Conservation (phyloP, 2,113 vertebrate genomes). For the Columba livia region DNA sequence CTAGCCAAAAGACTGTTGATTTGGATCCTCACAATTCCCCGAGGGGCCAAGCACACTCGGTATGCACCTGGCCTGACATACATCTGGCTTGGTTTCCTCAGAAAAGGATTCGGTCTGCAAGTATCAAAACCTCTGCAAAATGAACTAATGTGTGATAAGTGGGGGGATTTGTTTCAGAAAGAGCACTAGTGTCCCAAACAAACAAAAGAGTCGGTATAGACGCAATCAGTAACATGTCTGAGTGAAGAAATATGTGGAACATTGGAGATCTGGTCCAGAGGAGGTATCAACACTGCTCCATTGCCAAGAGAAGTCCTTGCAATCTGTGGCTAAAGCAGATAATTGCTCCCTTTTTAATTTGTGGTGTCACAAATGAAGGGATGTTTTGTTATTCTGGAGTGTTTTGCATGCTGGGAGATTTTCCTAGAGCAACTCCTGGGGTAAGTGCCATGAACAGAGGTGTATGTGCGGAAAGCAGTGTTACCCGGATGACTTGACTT, state of each 20-base stretch:
- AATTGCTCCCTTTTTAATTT: not conserved
- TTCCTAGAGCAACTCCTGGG: not conserved
- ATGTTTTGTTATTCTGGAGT: not conserved
- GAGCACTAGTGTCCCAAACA: not conserved
- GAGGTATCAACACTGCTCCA: not conserved
- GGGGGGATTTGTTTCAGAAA: not conserved
- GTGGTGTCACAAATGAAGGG: not conserved
- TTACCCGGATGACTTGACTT: not conserved
- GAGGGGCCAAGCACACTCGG: not conserved
- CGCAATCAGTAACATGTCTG: not conserved
- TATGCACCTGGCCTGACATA: fast-evolving
- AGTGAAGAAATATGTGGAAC: not conserved
- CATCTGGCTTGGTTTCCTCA: not conserved
- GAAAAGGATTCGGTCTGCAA: not conserved
- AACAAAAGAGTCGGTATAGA: not conserved
- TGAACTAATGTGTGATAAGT: not conserved
- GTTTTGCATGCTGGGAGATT: not conserved
- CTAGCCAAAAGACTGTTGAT: not conserved
- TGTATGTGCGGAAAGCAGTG: not conserved
- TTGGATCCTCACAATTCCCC: not conserved
- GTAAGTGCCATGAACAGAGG: not conserved
- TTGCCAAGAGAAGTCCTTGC: not conserved
- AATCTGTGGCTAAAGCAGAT: not conserved
- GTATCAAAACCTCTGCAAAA: not conserved
- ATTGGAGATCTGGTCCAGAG: not conserved